These are phyloP conservation scores for Phlogophora meticulosa DNA, from an alignment of 2,888 invertebrate genomes.

Conservation along the genomic window DNA sequence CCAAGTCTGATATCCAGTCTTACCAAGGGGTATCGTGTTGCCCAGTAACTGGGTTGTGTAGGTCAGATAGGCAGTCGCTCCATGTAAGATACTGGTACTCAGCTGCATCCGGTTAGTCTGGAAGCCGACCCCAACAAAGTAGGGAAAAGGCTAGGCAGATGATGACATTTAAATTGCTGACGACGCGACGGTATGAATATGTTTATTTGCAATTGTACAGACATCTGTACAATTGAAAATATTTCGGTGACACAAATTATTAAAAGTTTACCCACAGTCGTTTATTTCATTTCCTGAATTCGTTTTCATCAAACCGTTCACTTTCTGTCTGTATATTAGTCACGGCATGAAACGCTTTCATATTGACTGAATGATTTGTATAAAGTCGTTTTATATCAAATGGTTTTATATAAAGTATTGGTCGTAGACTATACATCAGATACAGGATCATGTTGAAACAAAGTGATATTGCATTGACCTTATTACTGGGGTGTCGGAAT, in stretches of 20 bases:
- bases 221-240: slow-evolving; percentile 31
- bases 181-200: no score
- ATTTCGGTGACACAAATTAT: slow-evolving; percentile 11
- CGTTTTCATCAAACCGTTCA: slow-evolving; percentile 67
- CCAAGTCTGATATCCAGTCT: no score
- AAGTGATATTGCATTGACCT: slow-evolving; percentile 34
- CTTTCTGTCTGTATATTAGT: slow-evolving; percentile 76
- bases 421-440: slow-evolving; percentile 11
- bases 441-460: slow-evolving; percentile 11
- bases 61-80: no score
- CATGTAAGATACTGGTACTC: no score
- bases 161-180: no score
- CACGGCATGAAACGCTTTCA: slow-evolving; percentile 70
- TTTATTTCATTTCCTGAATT: slow-evolving; percentile 52
- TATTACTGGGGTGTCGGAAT: slow-evolving; percentile 19
- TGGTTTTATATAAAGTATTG: slow-evolving; percentile 6
- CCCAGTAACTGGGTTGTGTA: no score
- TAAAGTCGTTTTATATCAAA: slow-evolving; percentile 5
- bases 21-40: no score
- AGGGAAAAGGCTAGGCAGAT: no score
- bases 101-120: no score
- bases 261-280: neutral
- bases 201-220: no score
- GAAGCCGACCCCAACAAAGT: no score
- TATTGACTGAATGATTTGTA: slow-evolving; percentile 27